Evolutionary conservation across 2,797 vertebrate species (phyloP).

Genomic region (Pangasius mekongensis): DNA sequence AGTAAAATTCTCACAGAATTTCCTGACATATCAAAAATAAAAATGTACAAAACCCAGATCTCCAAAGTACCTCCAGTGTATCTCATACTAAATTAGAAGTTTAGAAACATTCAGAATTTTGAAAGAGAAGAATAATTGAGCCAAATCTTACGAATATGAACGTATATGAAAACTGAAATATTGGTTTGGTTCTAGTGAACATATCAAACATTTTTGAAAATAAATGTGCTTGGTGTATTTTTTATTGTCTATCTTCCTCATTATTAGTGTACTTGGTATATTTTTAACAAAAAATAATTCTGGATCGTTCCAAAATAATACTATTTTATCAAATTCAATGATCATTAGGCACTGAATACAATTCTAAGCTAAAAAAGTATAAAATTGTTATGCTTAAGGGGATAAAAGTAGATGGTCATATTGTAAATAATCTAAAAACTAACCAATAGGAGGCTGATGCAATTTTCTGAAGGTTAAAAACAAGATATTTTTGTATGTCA

Average conservation of each 20-base stretch:
- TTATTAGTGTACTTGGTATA: not conserved
- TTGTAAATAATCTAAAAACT: not conserved
- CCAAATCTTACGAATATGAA: not conserved
- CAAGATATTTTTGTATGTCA: not conserved
- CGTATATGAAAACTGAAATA: not conserved
- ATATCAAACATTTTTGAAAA: not conserved
- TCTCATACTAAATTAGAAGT: not conserved
- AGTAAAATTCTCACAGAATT: not conserved
- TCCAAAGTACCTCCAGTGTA: not conserved
- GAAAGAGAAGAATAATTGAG: not conserved
- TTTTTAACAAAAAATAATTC: not conserved
- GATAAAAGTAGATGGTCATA: not conserved
- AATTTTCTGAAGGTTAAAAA: not conserved
- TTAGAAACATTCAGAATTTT: not conserved
- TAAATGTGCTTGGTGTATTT: not conserved
- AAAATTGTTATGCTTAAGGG: not conserved
- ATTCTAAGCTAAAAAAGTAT: not conserved
- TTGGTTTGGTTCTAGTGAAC: not conserved
- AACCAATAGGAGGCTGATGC: not conserved
- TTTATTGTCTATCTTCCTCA: no score
- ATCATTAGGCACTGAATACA: not conserved
- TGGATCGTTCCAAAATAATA: not conserved
- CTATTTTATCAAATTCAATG: not conserved
- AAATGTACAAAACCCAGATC: not conserved
- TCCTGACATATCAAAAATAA: not conserved